Evolutionary conservation across 2,797 vertebrate species (phyloP), one percentile per base, ranked within the genome.

Genomic region (Enteromius viviparus): DNA sequence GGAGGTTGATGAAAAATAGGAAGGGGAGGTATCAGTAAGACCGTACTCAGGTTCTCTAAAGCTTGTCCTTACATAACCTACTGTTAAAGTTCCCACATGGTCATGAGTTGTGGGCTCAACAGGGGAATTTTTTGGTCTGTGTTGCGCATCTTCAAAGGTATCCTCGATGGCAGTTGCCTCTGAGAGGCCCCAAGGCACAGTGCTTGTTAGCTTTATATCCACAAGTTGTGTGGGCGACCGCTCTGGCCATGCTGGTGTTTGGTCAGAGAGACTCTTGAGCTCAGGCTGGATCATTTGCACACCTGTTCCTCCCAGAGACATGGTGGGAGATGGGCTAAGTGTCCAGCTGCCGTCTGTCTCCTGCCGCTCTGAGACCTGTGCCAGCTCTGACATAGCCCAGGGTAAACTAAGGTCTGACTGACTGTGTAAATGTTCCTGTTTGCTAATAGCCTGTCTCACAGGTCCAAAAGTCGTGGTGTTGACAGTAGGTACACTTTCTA

Each of bases 271-370:
- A 62, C 42, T 74, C 42, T 82, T 87, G 81, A 37, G 65, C 45
- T 76, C 26, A 47, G 4, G 32, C 11, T 26, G 60, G 21, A 83
- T 62, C 8, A 62, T 88, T 58, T 86, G 84, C 81, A 82, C 74
- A 85, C 14, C 80, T 53, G 89, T 85, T n/a, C 74, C 58, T 75
- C 21, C 58, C 23, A 32, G 84, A 70, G 78, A 42, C 80, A 69
- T 10, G 6, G 77, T 75, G 4, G 19, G 66, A 7, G 81, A 58
- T 8, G 74, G 64, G 60, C 79, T 74, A 2, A 58, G 81, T 72
- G 83, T 65, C 83, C 80, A 81, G 55, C 26, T 80, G 55, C 47
- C 79, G 21, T 62, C 71, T 23, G 78, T 72, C 66, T 77, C 71
- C 32, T 23, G 66, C 64, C 11, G 53, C 17, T 23, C 72, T 3